Conservation (phyloP, 2,888 invertebrate genomes). For the Ypsolopha scabrella region DNA sequence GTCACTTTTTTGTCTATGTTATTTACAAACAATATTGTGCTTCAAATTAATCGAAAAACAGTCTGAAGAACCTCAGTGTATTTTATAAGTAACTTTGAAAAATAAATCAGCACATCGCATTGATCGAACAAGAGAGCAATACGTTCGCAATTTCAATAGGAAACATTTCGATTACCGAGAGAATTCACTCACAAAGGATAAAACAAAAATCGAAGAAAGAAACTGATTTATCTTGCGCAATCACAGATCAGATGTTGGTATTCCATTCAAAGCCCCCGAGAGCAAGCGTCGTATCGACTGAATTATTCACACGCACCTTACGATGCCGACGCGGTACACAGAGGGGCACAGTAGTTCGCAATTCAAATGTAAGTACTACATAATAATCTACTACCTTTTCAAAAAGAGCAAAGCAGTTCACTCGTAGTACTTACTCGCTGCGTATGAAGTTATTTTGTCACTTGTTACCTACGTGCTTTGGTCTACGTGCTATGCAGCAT, state of each 20-base stretch:
- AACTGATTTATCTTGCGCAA: constrained; percentile 55
- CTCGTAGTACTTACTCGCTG: too few relatives aligned
- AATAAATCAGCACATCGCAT: not conserved
- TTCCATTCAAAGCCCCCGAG: constrained; percentile 50
- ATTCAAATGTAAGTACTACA: too few relatives aligned
- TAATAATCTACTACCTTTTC: too few relatives aligned
- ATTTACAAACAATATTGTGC: too few relatives aligned
- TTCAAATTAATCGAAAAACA: too few relatives aligned
- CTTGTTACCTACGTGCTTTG: too few relatives aligned
- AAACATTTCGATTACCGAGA: constrained; percentile 1
- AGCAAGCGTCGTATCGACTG: constrained; percentile 47
- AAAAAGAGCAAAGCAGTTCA: too few relatives aligned
- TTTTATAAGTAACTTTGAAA: not conserved
- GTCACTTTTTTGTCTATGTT: too few relatives aligned
- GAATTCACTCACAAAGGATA: constrained; percentile 3
- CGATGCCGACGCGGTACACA: constrained; percentile 18
- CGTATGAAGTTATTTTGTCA: too few relatives aligned
- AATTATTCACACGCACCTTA: constrained; percentile 59
- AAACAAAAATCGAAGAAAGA: constrained; percentile 19
- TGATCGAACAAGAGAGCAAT: not conserved
- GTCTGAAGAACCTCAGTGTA: not conserved
- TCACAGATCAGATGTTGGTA: constrained; percentile 63
- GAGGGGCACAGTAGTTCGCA: too few relatives aligned
- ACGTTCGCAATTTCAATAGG: not conserved
- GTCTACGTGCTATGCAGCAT: too few relatives aligned